phyloP scores from a whole-genome alignment of 2,888 invertebrate species.

The Brenthis daphne region DNA sequence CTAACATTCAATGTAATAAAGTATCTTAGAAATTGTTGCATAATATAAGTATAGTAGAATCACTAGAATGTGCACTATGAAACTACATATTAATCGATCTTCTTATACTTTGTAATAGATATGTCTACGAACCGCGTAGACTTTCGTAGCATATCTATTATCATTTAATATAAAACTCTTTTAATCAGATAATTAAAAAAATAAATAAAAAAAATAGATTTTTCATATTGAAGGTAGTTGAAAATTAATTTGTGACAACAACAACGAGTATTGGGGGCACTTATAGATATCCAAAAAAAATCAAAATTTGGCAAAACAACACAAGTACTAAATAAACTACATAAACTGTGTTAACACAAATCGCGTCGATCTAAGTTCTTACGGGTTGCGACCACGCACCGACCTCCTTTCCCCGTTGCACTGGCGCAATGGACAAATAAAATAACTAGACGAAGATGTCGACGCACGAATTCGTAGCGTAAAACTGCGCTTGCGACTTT shows the following conservation, averaged over 20 bases:
- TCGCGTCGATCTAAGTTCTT: conserved; percentile 61
- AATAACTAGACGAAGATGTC: conserved; percentile 78
- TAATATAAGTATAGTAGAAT: no score
- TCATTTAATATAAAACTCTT: conserved; percentile 14
- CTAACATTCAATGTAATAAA: no score
- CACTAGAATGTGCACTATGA: no score
- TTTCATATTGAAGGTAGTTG: conserved; percentile 23
- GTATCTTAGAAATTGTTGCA: no score
- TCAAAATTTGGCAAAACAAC: conserved; percentile 55
- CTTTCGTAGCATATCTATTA: conserved; percentile 48
- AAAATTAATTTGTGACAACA: neutral
- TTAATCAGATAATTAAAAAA: neutral
- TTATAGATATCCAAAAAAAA: conserved; percentile 12
- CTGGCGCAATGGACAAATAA: conserved; percentile 79
- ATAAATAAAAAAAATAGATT: neutral
- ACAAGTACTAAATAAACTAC: conserved; percentile 56
- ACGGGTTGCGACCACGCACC: conserved; percentile 61
- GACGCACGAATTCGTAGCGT: conserved; percentile 72
- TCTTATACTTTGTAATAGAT: conserved; percentile 2
- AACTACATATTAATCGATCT: no score
- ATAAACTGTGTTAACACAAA: conserved; percentile 55
- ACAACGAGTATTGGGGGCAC: conserved; percentile 14
- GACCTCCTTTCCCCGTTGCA: conserved; percentile 80
- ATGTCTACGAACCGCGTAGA: conserved; percentile 52
- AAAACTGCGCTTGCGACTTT: conserved; percentile 74